These are phyloP conservation scores for Melanotaenia boesemani DNA, from an alignment of 2,797 vertebrate species.

Conservation along the genomic window DNA sequence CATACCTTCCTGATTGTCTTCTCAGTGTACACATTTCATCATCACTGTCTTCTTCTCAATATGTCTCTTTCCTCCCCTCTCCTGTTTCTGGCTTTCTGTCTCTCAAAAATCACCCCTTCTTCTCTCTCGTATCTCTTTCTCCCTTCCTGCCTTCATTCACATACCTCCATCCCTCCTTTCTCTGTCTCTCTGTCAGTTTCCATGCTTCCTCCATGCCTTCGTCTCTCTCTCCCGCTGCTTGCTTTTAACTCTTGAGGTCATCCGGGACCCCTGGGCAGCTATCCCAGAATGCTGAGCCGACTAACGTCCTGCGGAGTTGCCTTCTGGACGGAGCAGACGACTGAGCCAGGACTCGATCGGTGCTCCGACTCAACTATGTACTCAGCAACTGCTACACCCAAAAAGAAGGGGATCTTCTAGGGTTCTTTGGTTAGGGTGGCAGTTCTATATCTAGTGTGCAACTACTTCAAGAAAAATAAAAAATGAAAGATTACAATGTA, in stretches of 20 bases:
- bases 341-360: conserved; percentile 77
- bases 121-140: conserved; percentile 22
- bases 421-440: conserved; percentile 16
- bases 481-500: conserved; percentile 18
- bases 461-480: conserved; percentile 26
- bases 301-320: conserved; percentile 82
- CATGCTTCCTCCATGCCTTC: conserved; percentile 73
- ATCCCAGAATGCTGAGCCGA: conserved; percentile 83
- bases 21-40: conserved; percentile 3
- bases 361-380: conserved; percentile 61
- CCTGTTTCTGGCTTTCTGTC: not conserved
- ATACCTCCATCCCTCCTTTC: conserved; percentile 61
- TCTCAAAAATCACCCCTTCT: conserved; percentile 9
- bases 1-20: not conserved
- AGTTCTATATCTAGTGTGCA: conserved; percentile 15
- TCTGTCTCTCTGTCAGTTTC: conserved; percentile 71
- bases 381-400: conserved; percentile 52
- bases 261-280: conserved; percentile 83
- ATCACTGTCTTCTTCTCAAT: not conserved
- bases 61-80: conserved; percentile 3
- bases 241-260: conserved; percentile 87
- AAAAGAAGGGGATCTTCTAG: conserved; percentile 39
- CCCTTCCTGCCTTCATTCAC: conserved; percentile 36
- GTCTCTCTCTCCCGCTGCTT: conserved; percentile 82
- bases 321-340: conserved; percentile 80